Evolutionary conservation across 2,113 vertebrate genomes (phyloP).

Genomic region (Xerus inauris): DNA sequence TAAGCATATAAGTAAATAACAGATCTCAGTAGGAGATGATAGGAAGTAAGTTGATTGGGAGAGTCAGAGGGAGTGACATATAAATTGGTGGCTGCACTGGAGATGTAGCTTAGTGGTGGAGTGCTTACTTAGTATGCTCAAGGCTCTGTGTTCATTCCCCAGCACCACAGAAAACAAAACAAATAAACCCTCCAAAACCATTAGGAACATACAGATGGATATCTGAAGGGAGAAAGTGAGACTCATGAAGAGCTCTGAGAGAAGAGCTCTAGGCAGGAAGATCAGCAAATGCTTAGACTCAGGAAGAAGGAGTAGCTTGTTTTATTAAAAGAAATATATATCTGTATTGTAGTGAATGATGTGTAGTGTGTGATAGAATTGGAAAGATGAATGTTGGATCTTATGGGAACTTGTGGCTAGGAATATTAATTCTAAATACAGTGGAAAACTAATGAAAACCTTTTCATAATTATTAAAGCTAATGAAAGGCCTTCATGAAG

Average conservation of each 20-base stretch:
- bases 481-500: neutral
- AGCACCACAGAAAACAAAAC: too few relatives aligned
- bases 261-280: neutral
- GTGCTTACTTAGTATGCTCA: neutral
- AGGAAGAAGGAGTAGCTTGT: neutral
- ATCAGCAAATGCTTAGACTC: neutral
- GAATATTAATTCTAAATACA: constrained; percentile 21
- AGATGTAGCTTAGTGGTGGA: neutral
- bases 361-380: neutral
- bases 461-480: neutral
- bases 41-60: neutral
- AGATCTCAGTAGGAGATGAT: neutral
- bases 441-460: neutral
- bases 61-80: neutral
- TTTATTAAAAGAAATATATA: neutral
- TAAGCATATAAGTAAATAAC: neutral
- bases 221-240: neutral
- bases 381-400: neutral
- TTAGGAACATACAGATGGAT: neutral
- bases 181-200: too few relatives aligned
- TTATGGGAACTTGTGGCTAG: neutral
- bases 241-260: neutral
- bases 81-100: too few relatives aligned
- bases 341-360: neutral
- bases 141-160: too few relatives aligned